Conservation (phyloP, 2,113 vertebrate genomes). For the Sinocyclocheilus maitianheensis region DNA sequence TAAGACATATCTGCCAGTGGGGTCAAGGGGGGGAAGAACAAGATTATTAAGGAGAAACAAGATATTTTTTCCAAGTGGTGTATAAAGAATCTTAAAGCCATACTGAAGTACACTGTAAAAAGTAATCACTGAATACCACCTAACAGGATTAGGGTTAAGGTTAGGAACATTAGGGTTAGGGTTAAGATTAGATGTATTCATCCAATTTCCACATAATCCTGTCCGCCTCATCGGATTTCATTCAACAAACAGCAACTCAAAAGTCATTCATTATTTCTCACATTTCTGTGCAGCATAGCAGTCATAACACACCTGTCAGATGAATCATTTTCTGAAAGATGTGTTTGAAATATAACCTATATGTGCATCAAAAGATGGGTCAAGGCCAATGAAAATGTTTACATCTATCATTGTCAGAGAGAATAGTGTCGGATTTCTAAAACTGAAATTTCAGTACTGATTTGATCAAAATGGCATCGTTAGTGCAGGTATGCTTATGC, state of each 20-base stretch:
- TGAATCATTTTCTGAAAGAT: background rate
- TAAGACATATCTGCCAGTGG: no score
- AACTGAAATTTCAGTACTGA: background rate
- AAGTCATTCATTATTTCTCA: background rate
- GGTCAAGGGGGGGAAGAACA: no score
- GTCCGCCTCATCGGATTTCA: background rate
- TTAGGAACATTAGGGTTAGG: background rate
- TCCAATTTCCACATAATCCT: background rate
- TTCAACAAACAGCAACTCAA: background rate
- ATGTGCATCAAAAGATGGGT: background rate
- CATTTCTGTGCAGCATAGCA: background rate
- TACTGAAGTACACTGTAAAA: no score
- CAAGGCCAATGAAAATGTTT: background rate
- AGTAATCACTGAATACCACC: background rate
- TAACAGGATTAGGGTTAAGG: conserved; percentile 11
- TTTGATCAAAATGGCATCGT: background rate
- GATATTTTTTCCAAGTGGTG: no score
- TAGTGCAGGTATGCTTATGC: background rate
- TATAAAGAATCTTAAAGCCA: no score
- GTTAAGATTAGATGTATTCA: background rate
- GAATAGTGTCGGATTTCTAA: no score
- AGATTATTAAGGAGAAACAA: no score
- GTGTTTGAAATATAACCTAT: background rate
- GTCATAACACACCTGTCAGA: background rate
- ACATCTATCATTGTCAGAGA: background rate